Evolutionary conservation across 2,113 vertebrate genomes (phyloP).

Genomic region (Cathartes aura): DNA sequence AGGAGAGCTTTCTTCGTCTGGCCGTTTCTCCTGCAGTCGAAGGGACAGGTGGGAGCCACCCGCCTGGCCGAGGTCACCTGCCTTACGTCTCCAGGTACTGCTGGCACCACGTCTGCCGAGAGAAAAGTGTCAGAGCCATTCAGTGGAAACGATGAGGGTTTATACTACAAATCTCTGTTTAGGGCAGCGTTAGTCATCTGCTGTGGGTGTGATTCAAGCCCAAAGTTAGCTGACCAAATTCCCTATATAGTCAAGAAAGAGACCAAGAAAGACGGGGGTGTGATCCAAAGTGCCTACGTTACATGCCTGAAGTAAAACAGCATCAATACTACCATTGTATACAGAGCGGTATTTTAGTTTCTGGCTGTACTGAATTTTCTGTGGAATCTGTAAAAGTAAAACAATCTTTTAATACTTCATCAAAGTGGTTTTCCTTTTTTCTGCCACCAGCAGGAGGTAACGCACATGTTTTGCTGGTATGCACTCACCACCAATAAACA

Average conservation of each 20-base stretch:
- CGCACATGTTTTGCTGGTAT: background rate
- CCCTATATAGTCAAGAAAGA: conserved; percentile 57
- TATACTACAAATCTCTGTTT: background rate
- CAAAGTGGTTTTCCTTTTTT: background rate
- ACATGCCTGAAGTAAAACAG: background rate
- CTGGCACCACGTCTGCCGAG: background rate
- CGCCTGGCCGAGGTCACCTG: background rate
- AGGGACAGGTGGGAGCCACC: background rate
- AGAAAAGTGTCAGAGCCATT: background rate
- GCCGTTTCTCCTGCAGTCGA: background rate
- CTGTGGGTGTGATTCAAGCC: conserved; percentile 48
- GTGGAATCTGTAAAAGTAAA: conserved; percentile 20
- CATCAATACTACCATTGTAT: conserved; percentile 35
- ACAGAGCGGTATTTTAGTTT: background rate
- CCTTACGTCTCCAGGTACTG: fast-evolving
- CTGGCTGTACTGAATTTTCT: background rate
- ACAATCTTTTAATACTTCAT: conserved; percentile 16
- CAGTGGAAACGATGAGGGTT: conserved; percentile 1
- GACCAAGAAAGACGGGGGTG: background rate
- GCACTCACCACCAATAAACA: background rate
- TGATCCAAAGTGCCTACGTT: background rate
- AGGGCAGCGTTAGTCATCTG: conserved; percentile 46
- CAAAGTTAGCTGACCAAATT: conserved; percentile 58
- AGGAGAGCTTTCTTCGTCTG: background rate
- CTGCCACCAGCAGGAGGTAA: background rate